phyloP scores from a whole-genome alignment of 2,797 vertebrate genomes.

The Gadopsis marmoratus region DNA sequence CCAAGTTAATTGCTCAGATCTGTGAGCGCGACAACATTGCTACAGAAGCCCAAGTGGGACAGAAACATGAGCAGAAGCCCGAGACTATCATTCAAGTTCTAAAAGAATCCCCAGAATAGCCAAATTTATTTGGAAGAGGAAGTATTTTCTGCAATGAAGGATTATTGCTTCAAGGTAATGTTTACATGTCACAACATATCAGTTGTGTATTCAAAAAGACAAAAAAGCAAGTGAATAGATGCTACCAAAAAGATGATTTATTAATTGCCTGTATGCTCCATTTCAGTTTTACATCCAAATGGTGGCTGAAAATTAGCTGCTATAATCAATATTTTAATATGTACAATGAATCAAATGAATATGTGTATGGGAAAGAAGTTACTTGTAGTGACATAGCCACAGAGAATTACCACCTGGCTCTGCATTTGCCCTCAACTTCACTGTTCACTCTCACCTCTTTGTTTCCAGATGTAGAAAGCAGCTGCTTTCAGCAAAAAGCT shows the following conservation, averaged over 20 bases:
- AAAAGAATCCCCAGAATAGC: slow-evolving; percentile 18
- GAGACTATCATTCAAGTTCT: slow-evolving; percentile 6
- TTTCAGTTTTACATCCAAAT: background rate
- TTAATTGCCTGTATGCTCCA: background rate
- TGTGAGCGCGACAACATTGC: slow-evolving; percentile 28
- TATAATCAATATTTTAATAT: background rate
- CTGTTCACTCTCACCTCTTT: background rate
- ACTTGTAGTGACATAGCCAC: background rate
- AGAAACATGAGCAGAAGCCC: slow-evolving; percentile 18
- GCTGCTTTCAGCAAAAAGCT: background rate
- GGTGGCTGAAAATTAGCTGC: slow-evolving; percentile 1
- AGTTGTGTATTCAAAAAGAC: background rate
- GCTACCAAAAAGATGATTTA: background rate
- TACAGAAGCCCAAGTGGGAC: slow-evolving; percentile 1
- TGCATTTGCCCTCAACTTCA: background rate
- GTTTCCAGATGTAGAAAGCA: background rate
- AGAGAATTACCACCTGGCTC: background rate
- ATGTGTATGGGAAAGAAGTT: background rate
- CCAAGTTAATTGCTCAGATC: slow-evolving; percentile 60
- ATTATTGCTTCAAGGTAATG: background rate
- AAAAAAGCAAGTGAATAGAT: background rate
- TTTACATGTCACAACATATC: background rate
- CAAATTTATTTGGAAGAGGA: slow-evolving; percentile 11
- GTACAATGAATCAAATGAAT: background rate
- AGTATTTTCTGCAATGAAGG: background rate